Evolutionary conservation across 2,888 invertebrate genomes (phyloP).

Genomic region (Ferdinandea cuprea): DNA sequence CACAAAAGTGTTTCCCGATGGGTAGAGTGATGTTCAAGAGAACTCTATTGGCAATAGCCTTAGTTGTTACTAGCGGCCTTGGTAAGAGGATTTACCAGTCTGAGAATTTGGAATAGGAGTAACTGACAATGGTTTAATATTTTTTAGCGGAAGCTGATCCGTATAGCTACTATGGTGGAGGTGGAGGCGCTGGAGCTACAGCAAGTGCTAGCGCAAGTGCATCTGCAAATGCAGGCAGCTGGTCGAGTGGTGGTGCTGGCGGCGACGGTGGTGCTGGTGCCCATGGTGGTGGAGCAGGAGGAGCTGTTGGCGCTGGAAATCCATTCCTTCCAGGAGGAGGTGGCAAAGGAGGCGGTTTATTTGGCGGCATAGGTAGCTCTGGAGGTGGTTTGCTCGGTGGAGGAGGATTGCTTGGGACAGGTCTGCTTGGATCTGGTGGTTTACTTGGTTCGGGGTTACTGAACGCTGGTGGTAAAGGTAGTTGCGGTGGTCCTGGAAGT

Average conservation of each 20-base stretch:
- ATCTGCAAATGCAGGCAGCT: constrained; percentile 76
- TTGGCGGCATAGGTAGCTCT: constrained; percentile 28
- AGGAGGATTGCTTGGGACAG: constrained; percentile 27
- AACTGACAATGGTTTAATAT: not conserved
- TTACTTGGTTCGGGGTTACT: constrained; percentile 43
- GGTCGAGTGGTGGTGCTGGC: constrained; percentile 66
- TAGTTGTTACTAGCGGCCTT: constrained; percentile 53
- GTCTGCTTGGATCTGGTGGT: constrained; percentile 21
- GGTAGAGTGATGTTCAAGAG: constrained; percentile 66
- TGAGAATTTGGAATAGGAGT: not conserved
- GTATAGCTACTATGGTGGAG: constrained; percentile 74
- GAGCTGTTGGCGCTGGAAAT: constrained; percentile 51
- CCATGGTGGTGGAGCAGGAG: constrained; percentile 14
- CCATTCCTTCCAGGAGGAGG: constrained; percentile 70
- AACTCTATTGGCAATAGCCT: constrained; percentile 62
- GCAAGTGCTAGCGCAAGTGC: constrained; percentile 75
- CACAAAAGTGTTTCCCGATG: constrained; percentile 63
- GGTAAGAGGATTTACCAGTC: constrained; percentile 37
- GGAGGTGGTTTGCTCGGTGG: constrained; percentile 31
- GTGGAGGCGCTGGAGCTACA: constrained; percentile 58
- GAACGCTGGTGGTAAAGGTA: constrained; percentile 46
- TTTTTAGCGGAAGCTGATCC: constrained; percentile 57
- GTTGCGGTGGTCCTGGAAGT: constrained; percentile 60
- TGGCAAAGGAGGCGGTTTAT: constrained; percentile 36
- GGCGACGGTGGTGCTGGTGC: constrained; percentile 38